Evolutionary conservation across 2,888 invertebrate genomes (phyloP).

Genomic region (Anodontia alba): DNA sequence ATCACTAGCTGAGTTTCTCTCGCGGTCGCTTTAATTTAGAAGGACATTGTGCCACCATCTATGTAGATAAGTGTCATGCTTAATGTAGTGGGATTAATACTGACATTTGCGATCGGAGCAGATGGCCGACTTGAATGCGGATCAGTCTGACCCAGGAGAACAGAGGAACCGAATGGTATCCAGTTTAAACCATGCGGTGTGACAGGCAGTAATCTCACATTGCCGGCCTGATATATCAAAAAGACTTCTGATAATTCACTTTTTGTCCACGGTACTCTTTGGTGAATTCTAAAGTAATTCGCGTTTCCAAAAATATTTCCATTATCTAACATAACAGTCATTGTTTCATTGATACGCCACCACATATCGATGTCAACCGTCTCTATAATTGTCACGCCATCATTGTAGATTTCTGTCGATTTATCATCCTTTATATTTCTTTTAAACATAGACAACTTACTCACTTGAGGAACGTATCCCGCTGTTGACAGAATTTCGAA

Average conservation of each 20-base stretch:
- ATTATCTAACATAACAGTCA: slow-evolving; percentile 59
- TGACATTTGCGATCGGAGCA: slow-evolving; percentile 61
- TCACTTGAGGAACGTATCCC: neutral
- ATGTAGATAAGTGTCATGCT: slow-evolving; percentile 54
- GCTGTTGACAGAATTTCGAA: slow-evolving; percentile 40
- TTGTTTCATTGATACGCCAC: slow-evolving; percentile 69
- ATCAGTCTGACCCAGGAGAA: slow-evolving; percentile 68
- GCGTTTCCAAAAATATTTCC: slow-evolving; percentile 40
- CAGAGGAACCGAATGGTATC: slow-evolving; percentile 75
- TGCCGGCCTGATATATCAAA: slow-evolving; percentile 75
- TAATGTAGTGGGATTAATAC: slow-evolving; percentile 56
- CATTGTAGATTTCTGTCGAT: slow-evolving; percentile 49
- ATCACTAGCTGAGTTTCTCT: slow-evolving; percentile 42
- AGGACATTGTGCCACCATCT: slow-evolving; percentile 45
- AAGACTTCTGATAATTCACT: slow-evolving; percentile 66
- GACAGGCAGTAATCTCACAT: slow-evolving; percentile 63
- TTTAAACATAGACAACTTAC: slow-evolving; percentile 52
- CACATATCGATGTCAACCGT: slow-evolving; percentile 69
- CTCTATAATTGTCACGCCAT: slow-evolving; percentile 60
- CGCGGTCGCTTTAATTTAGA: slow-evolving; percentile 35
- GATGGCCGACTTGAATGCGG: slow-evolving; percentile 53
- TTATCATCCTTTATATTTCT: slow-evolving; percentile 53
- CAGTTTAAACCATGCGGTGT: slow-evolving; percentile 72
- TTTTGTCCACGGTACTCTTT: slow-evolving; percentile 62
- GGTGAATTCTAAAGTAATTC: slow-evolving; percentile 64